Conservation (phyloP, 2,113 vertebrate species). For the Phoenicopterus ruber region DNA sequence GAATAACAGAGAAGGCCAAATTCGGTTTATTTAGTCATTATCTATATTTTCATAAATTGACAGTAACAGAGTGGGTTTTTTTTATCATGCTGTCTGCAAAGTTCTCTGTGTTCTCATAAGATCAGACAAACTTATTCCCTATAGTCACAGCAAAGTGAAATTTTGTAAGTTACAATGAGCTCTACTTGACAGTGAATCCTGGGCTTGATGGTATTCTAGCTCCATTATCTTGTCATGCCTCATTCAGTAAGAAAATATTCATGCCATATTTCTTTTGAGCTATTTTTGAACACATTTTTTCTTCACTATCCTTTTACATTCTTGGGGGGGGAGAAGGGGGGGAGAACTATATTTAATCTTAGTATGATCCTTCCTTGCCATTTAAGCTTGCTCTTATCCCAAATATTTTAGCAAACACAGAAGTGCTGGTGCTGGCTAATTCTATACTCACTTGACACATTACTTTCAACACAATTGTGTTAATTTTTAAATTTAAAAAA, state of each 20-base stretch:
- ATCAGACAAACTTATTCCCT: background rate
- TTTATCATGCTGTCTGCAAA: background rate
- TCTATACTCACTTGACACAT: background rate
- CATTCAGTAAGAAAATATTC: background rate
- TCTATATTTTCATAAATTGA: background rate
- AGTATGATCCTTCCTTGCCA: background rate
- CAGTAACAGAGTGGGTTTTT: background rate
- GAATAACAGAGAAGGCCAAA: background rate
- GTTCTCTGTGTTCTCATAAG: background rate
- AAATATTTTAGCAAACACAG: background rate
- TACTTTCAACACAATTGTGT: background rate
- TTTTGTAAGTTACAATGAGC: background rate
- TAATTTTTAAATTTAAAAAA: background rate
- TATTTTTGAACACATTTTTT: background rate
- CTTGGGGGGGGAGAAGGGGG: background rate
- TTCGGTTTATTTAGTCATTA: background rate
- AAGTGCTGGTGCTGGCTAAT: background rate
- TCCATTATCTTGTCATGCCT: background rate
- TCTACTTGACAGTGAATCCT: background rate
- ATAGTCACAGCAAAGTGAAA: background rate
- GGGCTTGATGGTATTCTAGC: background rate
- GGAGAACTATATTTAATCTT: background rate
- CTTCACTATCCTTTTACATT: background rate
- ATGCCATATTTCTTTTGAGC: background rate
- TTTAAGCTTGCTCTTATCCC: background rate